These are phyloP conservation scores for Nomada hirtipes DNA, from an alignment of 2,888 invertebrate genomes.

Conservation along the genomic window DNA sequence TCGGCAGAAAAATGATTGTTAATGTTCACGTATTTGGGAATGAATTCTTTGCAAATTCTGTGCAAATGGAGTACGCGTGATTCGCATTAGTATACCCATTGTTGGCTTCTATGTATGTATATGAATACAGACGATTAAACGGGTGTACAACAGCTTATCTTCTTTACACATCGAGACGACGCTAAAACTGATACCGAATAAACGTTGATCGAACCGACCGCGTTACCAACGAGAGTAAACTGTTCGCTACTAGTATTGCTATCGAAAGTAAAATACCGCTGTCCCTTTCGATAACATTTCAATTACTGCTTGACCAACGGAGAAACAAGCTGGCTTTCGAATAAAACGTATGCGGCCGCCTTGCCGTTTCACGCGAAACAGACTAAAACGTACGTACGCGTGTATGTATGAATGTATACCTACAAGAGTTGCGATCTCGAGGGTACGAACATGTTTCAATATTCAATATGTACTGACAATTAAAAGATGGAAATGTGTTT, in stretches of 20 bases:
- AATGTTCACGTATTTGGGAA: too few relatives aligned
- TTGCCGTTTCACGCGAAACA: too few relatives aligned
- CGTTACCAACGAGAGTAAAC: constrained; percentile 24
- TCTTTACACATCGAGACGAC: constrained; percentile 36
- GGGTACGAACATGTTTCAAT: neutral
- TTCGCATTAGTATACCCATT: neutral
- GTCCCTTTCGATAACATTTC: constrained; percentile 14
- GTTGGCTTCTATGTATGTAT: neutral
- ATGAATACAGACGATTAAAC: constrained; percentile 16
- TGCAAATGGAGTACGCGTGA: neutral
- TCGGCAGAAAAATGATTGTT: too few relatives aligned
- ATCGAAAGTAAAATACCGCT: constrained; percentile 34
- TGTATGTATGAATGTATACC: neutral
- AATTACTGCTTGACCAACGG: neutral
- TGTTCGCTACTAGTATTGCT: constrained; percentile 38
- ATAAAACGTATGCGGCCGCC: neutral
- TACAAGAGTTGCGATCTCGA: neutral
- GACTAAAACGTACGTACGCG: constrained; percentile 1
- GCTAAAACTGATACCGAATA: constrained; percentile 42
- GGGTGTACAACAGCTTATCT: constrained; percentile 48
- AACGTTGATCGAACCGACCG: constrained; percentile 27
- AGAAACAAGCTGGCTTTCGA: neutral
- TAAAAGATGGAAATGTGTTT: neutral
- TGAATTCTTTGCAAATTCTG: neutral
- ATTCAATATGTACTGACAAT: too few relatives aligned